phyloP scores from a whole-genome alignment of 1,140 invertebrate genomes.

The Cotesia glomerata region DNA sequence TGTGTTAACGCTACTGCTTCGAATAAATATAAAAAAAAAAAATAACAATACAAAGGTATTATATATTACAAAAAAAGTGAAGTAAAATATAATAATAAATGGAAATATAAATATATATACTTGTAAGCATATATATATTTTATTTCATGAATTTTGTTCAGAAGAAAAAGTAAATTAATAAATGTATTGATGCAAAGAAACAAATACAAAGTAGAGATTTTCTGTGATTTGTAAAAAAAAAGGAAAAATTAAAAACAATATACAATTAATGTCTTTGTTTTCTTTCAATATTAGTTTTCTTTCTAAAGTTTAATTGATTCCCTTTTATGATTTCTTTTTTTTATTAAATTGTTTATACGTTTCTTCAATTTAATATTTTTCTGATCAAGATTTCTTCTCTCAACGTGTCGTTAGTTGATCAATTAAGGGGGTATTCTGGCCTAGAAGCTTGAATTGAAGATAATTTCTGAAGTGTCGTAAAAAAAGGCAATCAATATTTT shows the following conservation, averaged over 20 bases:
- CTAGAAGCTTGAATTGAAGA: too few species aligned
- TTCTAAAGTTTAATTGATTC: too few species aligned
- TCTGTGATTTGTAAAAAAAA: slow-evolving; percentile 51
- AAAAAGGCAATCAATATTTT: too few species aligned
- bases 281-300: background rate
- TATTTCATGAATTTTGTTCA: slow-evolving; percentile 50
- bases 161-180: slow-evolving; percentile 22
- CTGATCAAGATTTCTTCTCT: background rate
- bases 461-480: too few species aligned
- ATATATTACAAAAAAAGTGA: slow-evolving; percentile 39
- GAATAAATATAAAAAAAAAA: slow-evolving; percentile 18
- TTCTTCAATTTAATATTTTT: background rate
- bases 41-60: slow-evolving; percentile 36
- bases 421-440: too few species aligned
- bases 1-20: slow-evolving; percentile 56
- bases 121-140: slow-evolving; percentile 47
- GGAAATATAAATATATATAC: slow-evolving; percentile 33
- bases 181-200: slow-evolving; percentile 35
- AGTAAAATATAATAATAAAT: background rate
- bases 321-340: too few species aligned
- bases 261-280: background rate
- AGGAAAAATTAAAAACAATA: slow-evolving; percentile 1
- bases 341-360: background rate
- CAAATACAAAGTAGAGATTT: slow-evolving; percentile 47
- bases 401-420: too few species aligned